Evolutionary conservation across 1,140 invertebrate species (phyloP), one percentile per base, ranked within the genome.

Genomic region (Steinernema khuongi): DNA sequence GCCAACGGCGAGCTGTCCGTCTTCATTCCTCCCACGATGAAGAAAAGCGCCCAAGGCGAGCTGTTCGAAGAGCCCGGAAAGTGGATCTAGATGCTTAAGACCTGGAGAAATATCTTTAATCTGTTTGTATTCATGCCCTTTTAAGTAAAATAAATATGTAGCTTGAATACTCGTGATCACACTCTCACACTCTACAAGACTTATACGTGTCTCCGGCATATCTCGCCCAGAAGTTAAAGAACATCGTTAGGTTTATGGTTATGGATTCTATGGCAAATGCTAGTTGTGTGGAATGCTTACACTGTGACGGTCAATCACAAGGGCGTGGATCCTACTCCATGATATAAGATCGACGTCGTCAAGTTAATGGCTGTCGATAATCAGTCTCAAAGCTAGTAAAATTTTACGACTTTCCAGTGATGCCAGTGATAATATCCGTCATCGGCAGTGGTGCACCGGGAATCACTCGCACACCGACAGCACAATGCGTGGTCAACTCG

Each of bases 391-490:
- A 26, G 50, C 50, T 60, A 60, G 50, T 60, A 60, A 60, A 60
- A 60, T 60, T 60, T 60, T 60, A 60, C 26, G 50, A 60, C 50
- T 60, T 60, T 60, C n/a, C 26, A 60, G 50, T 11, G 50, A 60
- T 60, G 50, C 50, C 14, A 60, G 50, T 60, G 50, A 60, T 60
- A 60, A 60, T n/a, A 14, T 7, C 7, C 7, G 36, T n/a, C 36
- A 11, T 41, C 36, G n/a, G 36, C 36, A 41, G n/a, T n/a, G n/a
- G n/a, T 11, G 7, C 7, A 41, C 36, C 36, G 36, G 50, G n/a
- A 41, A 41, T 41, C 50, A 60, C 50, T 26, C 4, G 50, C 26
- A n/a, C 50, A 22, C 26, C 50, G 50, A 60, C 50, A 17, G 11
- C 50, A 22, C 26, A 14, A 60, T 60, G 50, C 7, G 50, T 26